phyloP scores from a whole-genome alignment of 2,113 vertebrate species.

The Turnix velox region DNA sequence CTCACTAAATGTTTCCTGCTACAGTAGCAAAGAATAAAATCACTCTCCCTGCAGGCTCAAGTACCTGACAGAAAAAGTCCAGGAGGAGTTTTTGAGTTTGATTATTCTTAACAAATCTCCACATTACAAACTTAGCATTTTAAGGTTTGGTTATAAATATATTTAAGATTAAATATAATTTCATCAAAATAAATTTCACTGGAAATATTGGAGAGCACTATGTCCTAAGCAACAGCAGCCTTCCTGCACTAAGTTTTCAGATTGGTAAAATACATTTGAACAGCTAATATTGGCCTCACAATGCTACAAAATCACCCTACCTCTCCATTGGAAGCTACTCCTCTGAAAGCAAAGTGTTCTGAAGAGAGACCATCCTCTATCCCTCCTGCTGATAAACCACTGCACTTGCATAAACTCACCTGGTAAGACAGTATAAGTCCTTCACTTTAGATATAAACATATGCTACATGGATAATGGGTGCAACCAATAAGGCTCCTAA shows the following conservation, averaged over 20 bases:
- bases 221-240: neutral
- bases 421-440: neutral
- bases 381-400: neutral
- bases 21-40: neutral
- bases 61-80: neutral
- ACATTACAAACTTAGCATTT: neutral
- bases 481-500: neutral
- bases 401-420: neutral
- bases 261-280: neutral
- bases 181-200: too few relatives aligned
- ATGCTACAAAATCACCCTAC: neutral
- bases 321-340: neutral
- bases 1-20: neutral
- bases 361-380: neutral
- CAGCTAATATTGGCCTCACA: neutral
- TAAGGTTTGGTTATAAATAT: conserved; percentile 21
- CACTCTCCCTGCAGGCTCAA: neutral
- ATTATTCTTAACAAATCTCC: conserved; percentile 27
- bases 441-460: neutral
- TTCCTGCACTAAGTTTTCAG: neutral
- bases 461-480: neutral
- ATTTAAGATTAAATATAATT: too few relatives aligned
- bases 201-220: neutral
- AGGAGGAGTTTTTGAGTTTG: neutral
- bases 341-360: neutral